Evolutionary conservation across 2,113 vertebrate genomes (phyloP), one percentile per base, ranked within the genome.

Genomic region (Dasyurus viverrinus): DNA sequence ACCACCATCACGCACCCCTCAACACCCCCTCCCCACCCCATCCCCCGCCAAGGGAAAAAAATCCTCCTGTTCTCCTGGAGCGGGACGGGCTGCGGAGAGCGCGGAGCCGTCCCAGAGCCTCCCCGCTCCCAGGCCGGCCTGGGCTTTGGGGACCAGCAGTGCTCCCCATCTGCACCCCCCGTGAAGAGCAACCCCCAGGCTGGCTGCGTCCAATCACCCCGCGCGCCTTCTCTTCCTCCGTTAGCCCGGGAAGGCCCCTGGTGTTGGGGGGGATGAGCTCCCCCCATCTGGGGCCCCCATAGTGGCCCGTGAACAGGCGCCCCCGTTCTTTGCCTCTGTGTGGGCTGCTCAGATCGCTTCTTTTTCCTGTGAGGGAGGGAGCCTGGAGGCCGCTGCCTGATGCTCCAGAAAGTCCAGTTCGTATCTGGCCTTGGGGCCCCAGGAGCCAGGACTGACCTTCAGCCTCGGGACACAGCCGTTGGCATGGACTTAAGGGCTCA

Each of bases 1-100:
- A 98, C 50, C 50, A 52, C 50, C 50, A 11, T 52, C 50, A 52
- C 9, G 10, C 50, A 52, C 50, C 50, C 50, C 50, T 52, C 50
- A 52, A 52, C 50, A 52, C 97, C 93, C 97, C 94, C 92, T 91
- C 96, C 95, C 25, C 54, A 50, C 8, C 2, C 57, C 26, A 30
- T 1, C 26, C 26, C 57, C 27, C 57, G 48, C 48, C 48, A 48
- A 48, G 11, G 50, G 50, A 52, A 52, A 14, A 60, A 36, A 25
- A 22, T 6, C 16, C 30, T 68, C 60, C 36, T 36, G 60, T 36
- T 68, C 60, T 68, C 16, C 30, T 68, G 30, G 42, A 92, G 4
- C 30, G 60, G 42, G 46, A 22, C 12, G 36, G 46, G 8, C 12
- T 30, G 48, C 9, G 30, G 26, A 48, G 26, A 52, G 50, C 0